phyloP scores from a whole-genome alignment of 2,888 invertebrate genomes.

The Notodonta dromedarius region DNA sequence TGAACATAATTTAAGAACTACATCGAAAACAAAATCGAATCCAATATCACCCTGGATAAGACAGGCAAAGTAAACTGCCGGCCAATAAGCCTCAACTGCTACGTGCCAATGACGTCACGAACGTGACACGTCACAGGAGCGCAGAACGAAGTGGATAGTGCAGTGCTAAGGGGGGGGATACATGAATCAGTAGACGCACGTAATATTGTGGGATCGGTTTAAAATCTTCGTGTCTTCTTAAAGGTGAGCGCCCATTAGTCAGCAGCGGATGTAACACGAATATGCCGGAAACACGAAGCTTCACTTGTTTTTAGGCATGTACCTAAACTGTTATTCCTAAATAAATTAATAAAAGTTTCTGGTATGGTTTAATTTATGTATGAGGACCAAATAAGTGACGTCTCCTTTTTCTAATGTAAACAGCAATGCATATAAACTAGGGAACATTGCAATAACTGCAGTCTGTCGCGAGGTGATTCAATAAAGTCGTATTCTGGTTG shows the following conservation, averaged over 20 bases:
- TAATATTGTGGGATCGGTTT: constrained; percentile 13
- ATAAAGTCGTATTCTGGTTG: constrained; percentile 40
- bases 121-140: not conserved
- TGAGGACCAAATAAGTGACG: too few species aligned
- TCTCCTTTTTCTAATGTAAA: constrained; percentile 25
- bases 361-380: too few species aligned
- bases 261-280: too few species aligned
- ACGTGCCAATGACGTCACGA: not conserved
- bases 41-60: not conserved
- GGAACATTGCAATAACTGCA: constrained; percentile 1
- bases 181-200: constrained; percentile 27
- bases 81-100: not conserved
- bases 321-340: too few species aligned
- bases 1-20: too few species aligned
- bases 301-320: too few species aligned
- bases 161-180: not conserved
- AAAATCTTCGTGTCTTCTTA: too few species aligned
- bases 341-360: too few species aligned
- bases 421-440: constrained; percentile 2
- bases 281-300: too few species aligned
- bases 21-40: not conserved
- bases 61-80: not conserved
- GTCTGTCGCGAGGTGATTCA: constrained; percentile 36
- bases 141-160: not conserved
- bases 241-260: too few species aligned